Percentiles rank a stretch among this genome's conserved stretches.
Evolutionary conservation across 2,797 vertebrate genomes (phyloP).

Genomic region (Lacerta agilis): DNA sequence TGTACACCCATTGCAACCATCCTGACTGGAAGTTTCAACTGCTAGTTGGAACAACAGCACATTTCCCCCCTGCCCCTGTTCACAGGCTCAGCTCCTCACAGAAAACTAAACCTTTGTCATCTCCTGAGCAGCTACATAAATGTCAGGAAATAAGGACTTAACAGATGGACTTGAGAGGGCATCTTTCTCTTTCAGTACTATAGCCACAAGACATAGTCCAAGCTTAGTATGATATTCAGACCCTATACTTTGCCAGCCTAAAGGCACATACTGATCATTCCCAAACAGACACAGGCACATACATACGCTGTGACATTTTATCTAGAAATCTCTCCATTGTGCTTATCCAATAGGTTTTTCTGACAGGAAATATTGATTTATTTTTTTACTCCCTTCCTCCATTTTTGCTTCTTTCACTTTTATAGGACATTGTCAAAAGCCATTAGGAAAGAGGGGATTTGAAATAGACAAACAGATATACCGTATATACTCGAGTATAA

Average conservation of each 20-base stretch:
- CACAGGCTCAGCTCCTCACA: background rate
- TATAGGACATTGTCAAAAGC: background rate
- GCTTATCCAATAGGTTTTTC: background rate
- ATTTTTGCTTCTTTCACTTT: constrained; percentile 27
- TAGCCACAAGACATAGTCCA: background rate
- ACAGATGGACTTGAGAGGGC: background rate
- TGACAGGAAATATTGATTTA: constrained; percentile 33
- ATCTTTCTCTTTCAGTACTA: background rate
- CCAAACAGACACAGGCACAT: background rate
- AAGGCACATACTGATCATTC: constrained; percentile 11
- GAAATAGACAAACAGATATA: background rate
- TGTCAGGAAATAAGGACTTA: background rate
- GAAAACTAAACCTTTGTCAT: background rate
- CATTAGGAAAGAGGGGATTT: background rate
- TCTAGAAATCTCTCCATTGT: background rate
- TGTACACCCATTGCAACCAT: background rate
- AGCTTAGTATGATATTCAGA: constrained; percentile 15
- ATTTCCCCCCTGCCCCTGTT: background rate
- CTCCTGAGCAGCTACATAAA: constrained; percentile 28
- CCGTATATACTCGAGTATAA: no score
- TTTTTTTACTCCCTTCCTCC: background rate
- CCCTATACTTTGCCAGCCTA: background rate
- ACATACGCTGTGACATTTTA: background rate
- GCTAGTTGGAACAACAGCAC: background rate
- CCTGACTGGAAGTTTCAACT: background rate